These are phyloP conservation scores for Strongylocentrotus purpuratus DNA, from an alignment of 35 echinoderm and acorn worm species.

Conservation along the genomic window DNA sequence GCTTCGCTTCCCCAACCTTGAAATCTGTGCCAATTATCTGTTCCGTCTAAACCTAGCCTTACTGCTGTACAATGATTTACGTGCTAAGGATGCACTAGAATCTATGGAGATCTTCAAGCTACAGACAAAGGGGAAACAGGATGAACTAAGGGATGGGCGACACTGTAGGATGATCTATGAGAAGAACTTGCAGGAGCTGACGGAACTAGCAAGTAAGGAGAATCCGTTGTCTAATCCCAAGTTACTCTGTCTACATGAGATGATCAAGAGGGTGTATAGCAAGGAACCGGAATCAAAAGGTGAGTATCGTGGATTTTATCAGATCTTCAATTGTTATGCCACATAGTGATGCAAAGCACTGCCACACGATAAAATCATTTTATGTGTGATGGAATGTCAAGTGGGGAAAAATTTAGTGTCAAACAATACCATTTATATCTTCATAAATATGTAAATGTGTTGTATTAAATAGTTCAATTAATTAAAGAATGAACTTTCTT, in stretches of 20 bases:
- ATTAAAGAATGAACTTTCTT: no score
- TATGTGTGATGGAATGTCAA: no score
- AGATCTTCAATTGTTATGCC: not conserved
- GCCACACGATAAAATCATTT: not conserved
- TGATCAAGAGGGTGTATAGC: slow-evolving; percentile 44
- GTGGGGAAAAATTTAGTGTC: no score
- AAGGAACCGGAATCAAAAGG: slow-evolving; percentile 66
- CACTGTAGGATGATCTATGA: slow-evolving; percentile 38
- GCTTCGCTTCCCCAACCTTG: not conserved
- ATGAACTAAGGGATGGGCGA: not conserved
- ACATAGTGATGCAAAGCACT: no score
- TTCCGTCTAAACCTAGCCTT: slow-evolving; percentile 64
- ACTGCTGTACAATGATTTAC: slow-evolving; percentile 63
- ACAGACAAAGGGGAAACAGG: not conserved
- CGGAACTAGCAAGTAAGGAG: slow-evolving; percentile 27
- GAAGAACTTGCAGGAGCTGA: not conserved
- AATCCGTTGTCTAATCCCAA: slow-evolving; percentile 48
- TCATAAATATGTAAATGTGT: no score
- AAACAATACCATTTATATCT: no score
- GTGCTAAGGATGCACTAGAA: slow-evolving; percentile 53
- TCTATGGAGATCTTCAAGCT: slow-evolving; percentile 55
- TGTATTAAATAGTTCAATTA: no score
- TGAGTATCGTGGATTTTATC: not conserved
- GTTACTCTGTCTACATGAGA: slow-evolving; percentile 35
- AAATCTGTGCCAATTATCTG: slow-evolving; percentile 56